Evolutionary conservation across 2,888 invertebrate genomes (phyloP).

Genomic region (Calliopum simillimum): DNA sequence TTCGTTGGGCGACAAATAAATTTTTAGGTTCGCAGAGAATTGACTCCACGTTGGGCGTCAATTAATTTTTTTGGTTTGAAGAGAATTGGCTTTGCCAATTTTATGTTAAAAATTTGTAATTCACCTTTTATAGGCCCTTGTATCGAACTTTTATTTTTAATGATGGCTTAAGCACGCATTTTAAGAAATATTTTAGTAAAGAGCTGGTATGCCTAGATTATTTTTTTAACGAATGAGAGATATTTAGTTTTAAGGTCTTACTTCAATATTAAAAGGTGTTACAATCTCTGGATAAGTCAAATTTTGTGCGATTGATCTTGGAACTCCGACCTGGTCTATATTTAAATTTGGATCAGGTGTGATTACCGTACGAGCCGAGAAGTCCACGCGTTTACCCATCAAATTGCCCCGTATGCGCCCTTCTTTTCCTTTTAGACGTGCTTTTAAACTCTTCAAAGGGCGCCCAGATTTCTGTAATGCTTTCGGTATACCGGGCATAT

Average conservation of each 20-base stretch:
- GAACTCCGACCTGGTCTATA: constrained; percentile 75
- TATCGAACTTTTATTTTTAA: too few relatives aligned
- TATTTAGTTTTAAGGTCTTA: background rate
- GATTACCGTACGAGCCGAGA: constrained; percentile 75
- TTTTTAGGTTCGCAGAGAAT: too few relatives aligned
- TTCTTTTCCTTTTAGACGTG: constrained; percentile 74
- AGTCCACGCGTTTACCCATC: constrained; percentile 78
- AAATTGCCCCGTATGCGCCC: constrained; percentile 76
- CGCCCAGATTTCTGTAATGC: constrained; percentile 76
- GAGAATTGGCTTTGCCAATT: too few relatives aligned
- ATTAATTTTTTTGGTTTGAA: too few relatives aligned
- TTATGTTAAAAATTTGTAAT: too few relatives aligned
- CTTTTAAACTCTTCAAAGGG: constrained; percentile 75
- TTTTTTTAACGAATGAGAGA: too few relatives aligned
- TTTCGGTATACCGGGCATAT: constrained; percentile 72
- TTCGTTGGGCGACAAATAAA: too few relatives aligned
- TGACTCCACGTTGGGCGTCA: too few relatives aligned
- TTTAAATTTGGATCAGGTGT: constrained; percentile 71
- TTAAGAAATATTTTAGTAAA: too few relatives aligned
- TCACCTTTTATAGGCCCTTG: too few relatives aligned
- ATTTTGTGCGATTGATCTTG: constrained; percentile 75
- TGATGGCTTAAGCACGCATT: too few relatives aligned
- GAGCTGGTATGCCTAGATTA: too few relatives aligned
- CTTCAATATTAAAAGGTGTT: constrained; percentile 76
- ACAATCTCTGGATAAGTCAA: constrained; percentile 77